phyloP scores from a whole-genome alignment of 2,113 vertebrate species.

The Lepus europaeus region DNA sequence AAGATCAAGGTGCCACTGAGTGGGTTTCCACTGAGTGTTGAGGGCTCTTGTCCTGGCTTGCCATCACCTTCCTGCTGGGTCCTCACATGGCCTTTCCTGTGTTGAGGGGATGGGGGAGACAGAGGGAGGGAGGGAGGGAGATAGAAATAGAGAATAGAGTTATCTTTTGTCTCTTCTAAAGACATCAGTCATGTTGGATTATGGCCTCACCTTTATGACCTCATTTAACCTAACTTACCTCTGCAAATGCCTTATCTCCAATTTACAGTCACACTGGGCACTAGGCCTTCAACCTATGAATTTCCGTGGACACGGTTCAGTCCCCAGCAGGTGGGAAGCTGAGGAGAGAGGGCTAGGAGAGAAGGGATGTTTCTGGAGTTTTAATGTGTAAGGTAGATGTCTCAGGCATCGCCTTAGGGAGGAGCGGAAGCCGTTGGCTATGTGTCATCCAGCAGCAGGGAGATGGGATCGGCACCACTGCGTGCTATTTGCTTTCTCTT shows the following conservation, averaged over 20 bases:
- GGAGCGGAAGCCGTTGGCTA: background rate
- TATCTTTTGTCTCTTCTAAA: background rate
- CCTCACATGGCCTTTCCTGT: background rate
- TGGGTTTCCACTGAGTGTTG: background rate
- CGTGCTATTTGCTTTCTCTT: background rate
- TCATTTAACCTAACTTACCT: background rate
- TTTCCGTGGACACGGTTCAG: background rate
- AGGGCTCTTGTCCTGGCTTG: background rate
- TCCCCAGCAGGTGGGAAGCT: background rate
- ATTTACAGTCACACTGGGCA: background rate
- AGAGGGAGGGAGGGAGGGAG: background rate
- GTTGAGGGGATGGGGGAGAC: background rate
- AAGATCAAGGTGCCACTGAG: background rate
- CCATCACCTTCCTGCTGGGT: rapidly evolving
- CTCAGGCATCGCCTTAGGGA: background rate
- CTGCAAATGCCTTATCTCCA: background rate
- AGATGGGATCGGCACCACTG: rapidly evolving
- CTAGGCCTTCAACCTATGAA: background rate
- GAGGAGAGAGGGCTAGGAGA: background rate
- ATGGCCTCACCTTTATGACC: background rate
- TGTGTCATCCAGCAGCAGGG: background rate
- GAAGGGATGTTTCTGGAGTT: background rate
- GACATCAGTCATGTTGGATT: background rate
- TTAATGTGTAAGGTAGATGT: background rate
- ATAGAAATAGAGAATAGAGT: too few species aligned